Conservation (phyloP, 2,113 vertebrate genomes). For the Gorilla gorilla region DNA sequence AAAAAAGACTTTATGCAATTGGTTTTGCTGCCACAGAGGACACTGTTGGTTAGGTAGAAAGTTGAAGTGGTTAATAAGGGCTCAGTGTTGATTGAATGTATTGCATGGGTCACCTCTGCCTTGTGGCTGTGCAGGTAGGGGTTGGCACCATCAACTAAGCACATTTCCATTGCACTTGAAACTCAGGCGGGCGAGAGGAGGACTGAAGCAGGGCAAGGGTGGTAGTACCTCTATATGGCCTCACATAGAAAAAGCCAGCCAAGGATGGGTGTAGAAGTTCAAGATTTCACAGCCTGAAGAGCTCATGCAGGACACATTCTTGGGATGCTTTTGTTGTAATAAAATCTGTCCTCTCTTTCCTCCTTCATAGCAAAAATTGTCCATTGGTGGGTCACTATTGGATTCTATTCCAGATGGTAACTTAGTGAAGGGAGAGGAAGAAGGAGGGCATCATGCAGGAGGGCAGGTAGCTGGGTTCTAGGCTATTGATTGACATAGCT, state of each 20-base stretch:
- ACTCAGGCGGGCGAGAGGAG: background rate
- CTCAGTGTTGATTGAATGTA: background rate
- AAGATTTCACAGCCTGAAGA: background rate
- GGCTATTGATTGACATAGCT: background rate
- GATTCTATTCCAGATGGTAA: background rate
- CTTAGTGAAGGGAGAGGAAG: too few relatives aligned
- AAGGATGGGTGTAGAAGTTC: background rate
- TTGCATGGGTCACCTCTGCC: background rate
- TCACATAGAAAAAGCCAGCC: background rate
- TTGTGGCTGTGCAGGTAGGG: background rate
- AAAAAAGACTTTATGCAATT: background rate
- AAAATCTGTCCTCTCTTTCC: background rate
- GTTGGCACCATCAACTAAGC: background rate
- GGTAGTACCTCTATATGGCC: background rate
- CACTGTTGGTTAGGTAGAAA: background rate
- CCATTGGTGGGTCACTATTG: background rate
- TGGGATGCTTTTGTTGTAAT: background rate
- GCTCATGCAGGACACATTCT: background rate
- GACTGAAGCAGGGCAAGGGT: background rate
- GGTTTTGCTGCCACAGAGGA: background rate
- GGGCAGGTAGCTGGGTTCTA: background rate
- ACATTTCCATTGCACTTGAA: background rate
- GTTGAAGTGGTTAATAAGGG: background rate
- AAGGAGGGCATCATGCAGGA: rapidly evolving
- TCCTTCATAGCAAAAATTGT: background rate